phyloP scores from a whole-genome alignment of 1,140 invertebrate species.

The Zaprionus kolodkinae region DNA sequence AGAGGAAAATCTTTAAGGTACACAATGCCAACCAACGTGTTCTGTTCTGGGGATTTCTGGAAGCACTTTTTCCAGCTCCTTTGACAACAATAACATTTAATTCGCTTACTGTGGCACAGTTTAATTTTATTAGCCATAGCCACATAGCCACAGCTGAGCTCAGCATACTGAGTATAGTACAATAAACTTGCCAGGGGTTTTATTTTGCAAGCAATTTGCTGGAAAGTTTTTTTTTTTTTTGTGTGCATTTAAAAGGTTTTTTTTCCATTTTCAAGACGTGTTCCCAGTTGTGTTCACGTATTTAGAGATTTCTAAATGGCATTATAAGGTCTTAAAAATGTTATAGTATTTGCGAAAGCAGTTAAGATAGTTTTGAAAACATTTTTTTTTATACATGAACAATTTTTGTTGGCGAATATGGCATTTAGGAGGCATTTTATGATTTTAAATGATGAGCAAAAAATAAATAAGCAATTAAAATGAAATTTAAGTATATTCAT shows the following conservation, averaged over 20 bases:
- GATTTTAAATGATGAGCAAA: too few relatives aligned
- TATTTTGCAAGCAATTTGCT: neutral
- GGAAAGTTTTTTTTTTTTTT: neutral
- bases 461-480: too few relatives aligned
- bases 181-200: neutral
- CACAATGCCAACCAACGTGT: too few relatives aligned
- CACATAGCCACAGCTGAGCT: neutral
- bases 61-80: neutral
- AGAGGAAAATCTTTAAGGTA: too few relatives aligned
- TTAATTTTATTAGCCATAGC: slow-evolving; percentile 1
- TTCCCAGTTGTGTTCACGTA: neutral
- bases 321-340: neutral
- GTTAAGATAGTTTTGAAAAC: too few relatives aligned
- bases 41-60: neutral
- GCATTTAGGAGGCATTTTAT: too few relatives aligned
- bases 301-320: neutral
- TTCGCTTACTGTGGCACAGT: neutral
- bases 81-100: slow-evolving; percentile 1
- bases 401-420: too few relatives aligned
- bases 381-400: too few relatives aligned
- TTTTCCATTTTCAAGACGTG: neutral
- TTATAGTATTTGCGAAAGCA: too few relatives aligned
- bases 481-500: too few relatives aligned
- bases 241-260: neutral
- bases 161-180: neutral